Base-by-base conservation (phyloP, 64 coral and sea anemone genomes). In the Dendrophyllia cribrosa region DNA sequence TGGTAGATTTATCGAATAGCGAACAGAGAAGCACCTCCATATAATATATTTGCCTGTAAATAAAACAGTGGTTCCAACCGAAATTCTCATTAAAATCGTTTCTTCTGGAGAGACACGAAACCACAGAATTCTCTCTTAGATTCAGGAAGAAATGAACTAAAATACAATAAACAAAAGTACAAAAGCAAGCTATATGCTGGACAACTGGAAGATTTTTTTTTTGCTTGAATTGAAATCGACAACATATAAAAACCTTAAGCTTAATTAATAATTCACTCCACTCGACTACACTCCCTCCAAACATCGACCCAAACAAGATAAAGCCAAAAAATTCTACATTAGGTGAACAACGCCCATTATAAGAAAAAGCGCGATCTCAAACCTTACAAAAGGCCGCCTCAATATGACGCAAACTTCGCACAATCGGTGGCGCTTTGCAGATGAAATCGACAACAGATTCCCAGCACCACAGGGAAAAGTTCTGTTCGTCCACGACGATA, bases 251-350 rank as follows among this genome's bases (percentile, higher is more conserved):
- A 67, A 80, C 43, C 61, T 84, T 34, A 34, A 34, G 34, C 34
- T 34, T 84, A 84, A 84, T 84, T 84, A 84, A 84, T 84, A 84
- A 84, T 84, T 84, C 80, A 84, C 80, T 68, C 61, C 62, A 84
- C 62, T 84, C 80, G 45, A 84, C 80, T 84, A 50, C 80, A 84
- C 80, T 84, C 80, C 80, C 80, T 84, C 80, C 80, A 84, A 84
- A 84, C 80, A 84, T 84, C 60, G 44, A 67, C 80, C 80, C 63
- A 84, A 68, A 84, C 80, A 84, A 84, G 61, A 84, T 84, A 84
- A 84, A 49, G 60, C 80, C 60, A 48, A 84, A 83, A 84, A 69
- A 22, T 67, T 67, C 60, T 68, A 84, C 60, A 67, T 49, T 67
- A 51, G 43, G 46, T 84, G 80, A 84, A 84, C 80, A 84, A 84